Conservation (phyloP, 1,140 invertebrate genomes). For the Papilio aristodemus region DNA sequence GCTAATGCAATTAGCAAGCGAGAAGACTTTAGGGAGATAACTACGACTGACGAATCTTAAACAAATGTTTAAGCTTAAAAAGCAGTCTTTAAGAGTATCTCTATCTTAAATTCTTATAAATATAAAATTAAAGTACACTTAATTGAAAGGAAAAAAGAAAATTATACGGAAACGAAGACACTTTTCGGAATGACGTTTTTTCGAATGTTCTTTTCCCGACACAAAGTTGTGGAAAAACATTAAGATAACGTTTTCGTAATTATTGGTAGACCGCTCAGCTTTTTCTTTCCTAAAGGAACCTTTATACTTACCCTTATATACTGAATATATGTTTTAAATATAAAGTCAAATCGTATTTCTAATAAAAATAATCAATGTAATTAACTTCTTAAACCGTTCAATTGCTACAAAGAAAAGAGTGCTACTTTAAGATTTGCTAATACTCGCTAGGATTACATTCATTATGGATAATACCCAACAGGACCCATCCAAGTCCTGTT, state of each 20-base stretch:
- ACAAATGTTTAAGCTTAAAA: too few relatives aligned
- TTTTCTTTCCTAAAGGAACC: conserved; percentile 10
- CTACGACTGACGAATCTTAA: too few relatives aligned
- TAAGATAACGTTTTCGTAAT: conserved; percentile 34
- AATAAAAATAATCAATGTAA: too few relatives aligned
- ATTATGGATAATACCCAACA: conserved; percentile 15
- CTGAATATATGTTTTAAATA: not conserved
- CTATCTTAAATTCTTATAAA: too few relatives aligned
- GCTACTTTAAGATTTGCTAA: conserved; percentile 10
- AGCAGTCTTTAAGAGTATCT: too few relatives aligned
- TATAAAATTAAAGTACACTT: not conserved
- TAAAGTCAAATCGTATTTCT: not conserved
- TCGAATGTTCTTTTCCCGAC: conserved; percentile 21
- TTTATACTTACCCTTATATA: conserved; percentile 5
- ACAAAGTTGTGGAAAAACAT: conserved; percentile 30
- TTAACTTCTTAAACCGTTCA: conserved; percentile 6
- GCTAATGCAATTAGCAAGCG: too few relatives aligned
- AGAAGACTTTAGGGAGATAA: too few relatives aligned
- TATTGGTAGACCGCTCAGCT: conserved; percentile 28
- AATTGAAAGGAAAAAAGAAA: not conserved
- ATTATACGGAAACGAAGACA: not conserved
- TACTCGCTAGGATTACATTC: conserved; percentile 15
- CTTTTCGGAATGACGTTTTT: conserved; percentile 18
- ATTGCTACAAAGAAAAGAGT: conserved; percentile 17
- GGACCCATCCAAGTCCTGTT: not conserved